Base-by-base conservation (phyloP, 2,888 invertebrate species). In the Rhogogaster chlorosoma region DNA sequence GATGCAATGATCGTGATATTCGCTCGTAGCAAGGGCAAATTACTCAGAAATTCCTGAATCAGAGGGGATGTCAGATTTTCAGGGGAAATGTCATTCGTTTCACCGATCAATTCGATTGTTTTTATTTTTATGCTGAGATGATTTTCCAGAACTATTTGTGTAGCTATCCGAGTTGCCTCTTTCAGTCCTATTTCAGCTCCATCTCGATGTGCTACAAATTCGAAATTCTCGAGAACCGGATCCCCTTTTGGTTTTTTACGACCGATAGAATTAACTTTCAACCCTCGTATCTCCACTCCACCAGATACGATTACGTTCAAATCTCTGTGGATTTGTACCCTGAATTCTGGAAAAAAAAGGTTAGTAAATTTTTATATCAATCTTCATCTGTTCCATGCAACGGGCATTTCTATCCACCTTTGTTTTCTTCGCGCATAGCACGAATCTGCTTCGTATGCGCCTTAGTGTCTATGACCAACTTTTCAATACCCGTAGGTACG, bases 401-500 rank as follows among this genome's bases (percentile, higher is more conserved):
- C 70, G 73, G 26, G 32, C 29, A n/a, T 18, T 36, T 1, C n/a
- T 86, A n/a, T 88, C 87, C 88, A 94, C 94, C 90, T 87, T 87
- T 91, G 0, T 91, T 71, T 1, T 91, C 89, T 0, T 89, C 87
- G 4, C 70, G n/a, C 83, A 92, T 87, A 0, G 83, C 77, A 0
- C 88, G 91, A 84, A 92, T 85, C 22, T 87, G 84, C n/a, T 92
- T 89, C 6, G 92, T 87, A 85, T 94, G 94, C 42, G 84, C 86
- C 75, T 92, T 93, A 0, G 96, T 96, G 89, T 97, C 95, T 67
- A 98, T 96, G n/a, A 95, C 94, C 0, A 97, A 92, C 89, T 95
- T 96, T 89, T 96, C 95, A 49, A 98, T 96, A 84, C 96, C 95
- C 0, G 97, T 97, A 0, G 98, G 98, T 0, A 98, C 95, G 89